Evolutionary conservation across 1,140 invertebrate species (phyloP).

Genomic region (Tetranychus urticae): DNA sequence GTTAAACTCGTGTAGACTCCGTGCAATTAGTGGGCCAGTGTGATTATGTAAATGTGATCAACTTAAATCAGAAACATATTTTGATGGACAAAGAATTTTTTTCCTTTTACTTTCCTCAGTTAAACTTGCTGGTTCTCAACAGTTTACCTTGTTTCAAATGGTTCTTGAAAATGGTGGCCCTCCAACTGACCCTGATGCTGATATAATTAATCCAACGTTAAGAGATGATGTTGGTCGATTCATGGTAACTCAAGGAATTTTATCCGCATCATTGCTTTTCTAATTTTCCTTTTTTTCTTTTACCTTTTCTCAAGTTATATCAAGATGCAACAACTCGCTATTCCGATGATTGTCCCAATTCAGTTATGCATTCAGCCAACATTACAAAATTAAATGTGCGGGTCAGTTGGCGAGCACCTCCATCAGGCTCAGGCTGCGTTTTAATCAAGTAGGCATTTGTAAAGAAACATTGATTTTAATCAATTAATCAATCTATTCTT

Average conservation of each 20-base stretch:
- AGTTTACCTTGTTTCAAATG: neutral
- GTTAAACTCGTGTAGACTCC: no score
- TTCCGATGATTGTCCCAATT: slow-evolving; percentile 63
- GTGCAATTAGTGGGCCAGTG: no score
- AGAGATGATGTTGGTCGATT: slow-evolving; percentile 12
- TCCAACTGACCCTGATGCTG: neutral
- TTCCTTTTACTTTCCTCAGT: no score
- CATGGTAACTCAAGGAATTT: slow-evolving; percentile 1
- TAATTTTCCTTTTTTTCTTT: neutral
- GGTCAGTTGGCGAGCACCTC: slow-evolving; percentile 69
- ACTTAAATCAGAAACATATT: no score
- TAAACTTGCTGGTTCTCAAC: neutral
- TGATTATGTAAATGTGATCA: no score
- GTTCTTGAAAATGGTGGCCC: no score
- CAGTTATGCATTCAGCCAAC: slow-evolving; percentile 47
- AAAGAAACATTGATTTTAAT: neutral
- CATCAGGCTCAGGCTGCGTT: slow-evolving; percentile 55
- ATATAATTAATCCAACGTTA: neutral
- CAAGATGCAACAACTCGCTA: slow-evolving; percentile 47
- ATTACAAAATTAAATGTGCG: slow-evolving; percentile 59
- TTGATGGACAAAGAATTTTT: no score
- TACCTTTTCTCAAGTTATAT: slow-evolving; percentile 33
- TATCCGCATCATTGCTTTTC: neutral
- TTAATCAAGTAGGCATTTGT: slow-evolving; percentile 6
- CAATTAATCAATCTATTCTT: neutral